A percentile compares a stretch with the other conserved stretches of the same genome.
These are phyloP conservation scores for Drosophila auraria DNA, from an alignment of 1,140 invertebrate genomes.

Conservation along the genomic window DNA sequence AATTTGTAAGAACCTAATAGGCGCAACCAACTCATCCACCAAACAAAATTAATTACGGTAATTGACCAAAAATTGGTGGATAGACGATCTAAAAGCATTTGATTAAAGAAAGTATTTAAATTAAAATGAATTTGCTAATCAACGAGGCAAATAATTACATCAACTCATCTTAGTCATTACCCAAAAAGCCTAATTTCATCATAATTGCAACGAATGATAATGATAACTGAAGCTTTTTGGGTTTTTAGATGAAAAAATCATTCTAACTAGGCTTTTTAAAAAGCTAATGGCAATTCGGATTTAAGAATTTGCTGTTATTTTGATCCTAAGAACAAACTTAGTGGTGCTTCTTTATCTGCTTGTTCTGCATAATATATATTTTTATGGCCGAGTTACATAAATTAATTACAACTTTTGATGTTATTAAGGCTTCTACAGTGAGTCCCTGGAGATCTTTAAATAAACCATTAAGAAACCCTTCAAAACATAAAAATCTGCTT, in stretches of 20 bases:
- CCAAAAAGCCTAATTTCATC: neutral
- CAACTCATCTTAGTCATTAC: neutral
- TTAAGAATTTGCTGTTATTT: no score
- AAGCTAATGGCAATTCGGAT: neutral
- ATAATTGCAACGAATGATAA: neutral
- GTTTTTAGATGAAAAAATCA: neutral
- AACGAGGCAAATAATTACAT: neutral
- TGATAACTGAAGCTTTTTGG: neutral
- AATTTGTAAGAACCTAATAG: neutral
- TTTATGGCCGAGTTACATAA: no score
- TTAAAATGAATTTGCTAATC: slow-evolving; percentile 5
- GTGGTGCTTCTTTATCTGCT: no score
- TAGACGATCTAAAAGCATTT: neutral
- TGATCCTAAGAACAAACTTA: no score
- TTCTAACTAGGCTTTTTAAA: neutral
- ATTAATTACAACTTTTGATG: neutral
- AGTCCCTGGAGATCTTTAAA: neutral
- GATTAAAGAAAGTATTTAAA: neutral
- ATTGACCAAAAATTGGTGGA: neutral
- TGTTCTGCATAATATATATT: no score
- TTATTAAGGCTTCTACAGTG: neutral
- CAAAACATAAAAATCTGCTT: neutral
- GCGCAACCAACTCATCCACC: neutral
- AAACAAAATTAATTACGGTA: neutral
- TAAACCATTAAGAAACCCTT: neutral